phyloP scores from a whole-genome alignment of 1,140 invertebrate species.

The Mylabris phalerata region DNA sequence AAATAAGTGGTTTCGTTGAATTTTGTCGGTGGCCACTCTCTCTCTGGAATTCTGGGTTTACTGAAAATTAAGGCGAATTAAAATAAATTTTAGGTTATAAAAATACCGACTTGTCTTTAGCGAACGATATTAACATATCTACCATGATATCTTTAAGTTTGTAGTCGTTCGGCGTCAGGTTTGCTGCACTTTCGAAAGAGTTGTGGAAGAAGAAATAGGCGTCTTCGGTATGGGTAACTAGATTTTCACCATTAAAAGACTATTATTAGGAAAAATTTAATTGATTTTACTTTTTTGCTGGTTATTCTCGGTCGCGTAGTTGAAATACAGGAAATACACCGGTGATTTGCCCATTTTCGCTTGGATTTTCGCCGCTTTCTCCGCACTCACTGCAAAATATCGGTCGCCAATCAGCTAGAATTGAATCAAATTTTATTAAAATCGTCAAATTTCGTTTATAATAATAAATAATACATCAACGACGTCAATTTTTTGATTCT shows the following conservation, averaged over 20 bases:
- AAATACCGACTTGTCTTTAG: conserved; percentile 1
- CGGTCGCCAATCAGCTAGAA: conserved; percentile 50
- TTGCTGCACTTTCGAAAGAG: background rate
- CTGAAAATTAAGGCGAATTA: background rate
- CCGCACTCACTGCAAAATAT: conserved; percentile 47
- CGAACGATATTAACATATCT: conserved; percentile 9
- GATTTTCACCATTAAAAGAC: background rate
- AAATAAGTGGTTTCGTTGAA: background rate
- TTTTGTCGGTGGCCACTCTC: background rate
- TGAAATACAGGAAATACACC: conserved; percentile 51
- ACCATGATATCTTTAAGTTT: conserved; percentile 4
- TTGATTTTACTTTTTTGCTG: no score
- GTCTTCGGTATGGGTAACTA: conserved; percentile 4
- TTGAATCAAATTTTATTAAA: background rate
- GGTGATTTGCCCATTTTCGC: conserved; percentile 47
- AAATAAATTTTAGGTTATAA: no score
- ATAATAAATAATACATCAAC: background rate
- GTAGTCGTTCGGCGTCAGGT: background rate
- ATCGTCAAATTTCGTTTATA: no score
- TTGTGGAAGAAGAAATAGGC: background rate
- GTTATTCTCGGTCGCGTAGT: conserved; percentile 32
- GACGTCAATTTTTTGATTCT: no score
- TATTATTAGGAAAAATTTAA: background rate
- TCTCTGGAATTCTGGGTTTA: conserved; percentile 5
- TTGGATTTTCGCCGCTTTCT: conserved; percentile 48